These are phyloP conservation scores for Mirounga angustirostris DNA, from an alignment of 2,113 vertebrate genomes.

Conservation along the genomic window DNA sequence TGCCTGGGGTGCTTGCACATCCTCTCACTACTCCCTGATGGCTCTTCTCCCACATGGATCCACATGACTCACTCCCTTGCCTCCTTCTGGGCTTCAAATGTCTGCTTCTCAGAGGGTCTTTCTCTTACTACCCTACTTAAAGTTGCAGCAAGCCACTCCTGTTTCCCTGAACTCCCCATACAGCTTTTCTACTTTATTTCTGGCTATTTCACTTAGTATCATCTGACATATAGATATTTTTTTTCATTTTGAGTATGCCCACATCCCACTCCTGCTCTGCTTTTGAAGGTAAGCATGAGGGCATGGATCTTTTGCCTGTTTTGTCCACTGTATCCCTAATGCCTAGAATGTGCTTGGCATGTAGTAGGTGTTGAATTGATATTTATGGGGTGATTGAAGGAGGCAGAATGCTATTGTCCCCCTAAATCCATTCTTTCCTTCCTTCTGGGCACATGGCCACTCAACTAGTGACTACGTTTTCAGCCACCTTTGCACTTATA, in stretches of 20 bases:
- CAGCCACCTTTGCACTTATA: not conserved
- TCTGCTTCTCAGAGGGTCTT: not conserved
- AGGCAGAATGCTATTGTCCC: not conserved
- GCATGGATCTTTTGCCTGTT: not conserved
- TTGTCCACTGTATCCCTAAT: not conserved
- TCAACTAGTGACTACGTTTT: not conserved
- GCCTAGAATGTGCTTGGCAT: not conserved
- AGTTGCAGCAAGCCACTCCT: not conserved
- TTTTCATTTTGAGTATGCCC: not conserved
- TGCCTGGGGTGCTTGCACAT: not conserved
- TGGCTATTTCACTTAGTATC: not conserved
- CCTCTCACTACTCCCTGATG: no score
- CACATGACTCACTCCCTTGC: not conserved
- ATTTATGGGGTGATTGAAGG: not conserved
- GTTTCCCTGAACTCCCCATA: not conserved
- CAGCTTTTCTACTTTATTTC: not conserved
- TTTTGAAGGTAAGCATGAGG: not conserved
- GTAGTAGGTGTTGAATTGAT: not conserved
- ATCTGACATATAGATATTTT: no score
- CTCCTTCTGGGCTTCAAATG: not conserved
- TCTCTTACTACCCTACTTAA: no score
- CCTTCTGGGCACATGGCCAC: not conserved
- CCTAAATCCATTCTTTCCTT: not conserved
- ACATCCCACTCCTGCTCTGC: not conserved
- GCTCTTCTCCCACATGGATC: not conserved